Conservation (phyloP, 2,113 vertebrate genomes). For the Piaya cayana region DNA sequence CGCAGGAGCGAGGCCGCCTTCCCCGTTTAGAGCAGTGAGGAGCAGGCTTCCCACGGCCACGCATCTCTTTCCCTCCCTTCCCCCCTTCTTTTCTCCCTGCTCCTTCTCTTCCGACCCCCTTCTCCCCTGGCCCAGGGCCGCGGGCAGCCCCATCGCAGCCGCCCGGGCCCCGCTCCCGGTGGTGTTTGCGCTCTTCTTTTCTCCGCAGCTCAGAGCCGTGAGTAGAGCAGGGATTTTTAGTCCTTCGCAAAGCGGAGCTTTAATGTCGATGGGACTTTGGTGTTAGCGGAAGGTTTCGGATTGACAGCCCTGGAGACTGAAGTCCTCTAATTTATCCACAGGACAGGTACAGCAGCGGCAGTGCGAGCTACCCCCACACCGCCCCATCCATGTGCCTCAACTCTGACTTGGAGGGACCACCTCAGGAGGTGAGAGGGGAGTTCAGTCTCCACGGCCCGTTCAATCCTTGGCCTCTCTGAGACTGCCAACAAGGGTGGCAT, state of each 20-base stretch:
- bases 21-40: conserved; percentile 51
- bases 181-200: conserved; percentile 13
- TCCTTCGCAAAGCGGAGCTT: conserved; percentile 35
- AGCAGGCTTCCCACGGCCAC: conserved; percentile 31
- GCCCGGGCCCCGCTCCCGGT: neutral
- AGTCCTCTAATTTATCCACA: conserved; percentile 86
- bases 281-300: conserved; percentile 82
- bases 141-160: neutral
- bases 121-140: neutral
- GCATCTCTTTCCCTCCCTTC: conserved; percentile 21
- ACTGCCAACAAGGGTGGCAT: conserved; percentile 83
- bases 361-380: conserved; percentile 83
- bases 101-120: neutral
- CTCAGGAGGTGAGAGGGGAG: conserved; percentile 86
- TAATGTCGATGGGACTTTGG: conserved; percentile 77
- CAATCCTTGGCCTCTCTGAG: conserved; percentile 85
- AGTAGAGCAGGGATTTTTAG: conserved; percentile 31
- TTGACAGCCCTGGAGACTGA: conserved; percentile 86
- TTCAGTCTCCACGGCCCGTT: conserved; percentile 85
- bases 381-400: conserved; percentile 85
- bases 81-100: neutral
- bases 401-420: conserved; percentile 85
- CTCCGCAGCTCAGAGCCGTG: conserved; percentile 35
- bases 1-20: neutral
- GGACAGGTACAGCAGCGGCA: conserved; percentile 85